Evolutionary conservation across 2,888 invertebrate genomes (phyloP).

Genomic region (Pheosia tremula): DNA sequence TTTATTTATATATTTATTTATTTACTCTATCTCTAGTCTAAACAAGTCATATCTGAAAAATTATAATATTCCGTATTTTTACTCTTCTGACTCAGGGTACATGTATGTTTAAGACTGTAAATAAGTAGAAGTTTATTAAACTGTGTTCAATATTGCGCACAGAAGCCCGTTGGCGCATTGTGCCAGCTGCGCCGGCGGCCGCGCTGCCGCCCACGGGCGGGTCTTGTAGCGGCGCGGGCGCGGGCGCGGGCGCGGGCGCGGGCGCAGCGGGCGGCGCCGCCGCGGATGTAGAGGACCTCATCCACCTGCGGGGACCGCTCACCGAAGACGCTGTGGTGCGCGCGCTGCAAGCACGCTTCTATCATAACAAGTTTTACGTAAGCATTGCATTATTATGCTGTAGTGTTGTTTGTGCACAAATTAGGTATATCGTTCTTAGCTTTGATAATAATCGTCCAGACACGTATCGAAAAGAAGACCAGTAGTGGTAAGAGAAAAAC

Average conservation of each 20-base stretch:
- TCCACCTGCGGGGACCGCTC: slow-evolving; percentile 95
- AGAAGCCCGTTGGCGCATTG: slow-evolving; percentile 64
- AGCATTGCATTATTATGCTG: slow-evolving; percentile 61
- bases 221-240: slow-evolving; percentile 38
- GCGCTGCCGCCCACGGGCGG: slow-evolving; percentile 46
- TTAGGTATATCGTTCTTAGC: not conserved
- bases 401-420: not conserved
- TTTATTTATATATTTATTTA: no score
- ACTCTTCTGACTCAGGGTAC: no score
- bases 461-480: not conserved
- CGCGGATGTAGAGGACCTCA: slow-evolving; percentile 92
- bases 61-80: no score
- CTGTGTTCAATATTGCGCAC: slow-evolving; percentile 17
- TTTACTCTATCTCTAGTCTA: no score
- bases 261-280: slow-evolving; percentile 29
- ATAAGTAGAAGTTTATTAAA: not conserved
- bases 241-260: slow-evolving; percentile 25
- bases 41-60: no score
- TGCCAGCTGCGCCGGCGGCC: slow-evolving; percentile 33
- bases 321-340: slow-evolving; percentile 97
- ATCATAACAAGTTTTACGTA: slow-evolving; percentile 94
- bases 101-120: no score
- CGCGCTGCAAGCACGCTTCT: slow-evolving; percentile 95
- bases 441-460: not conserved
- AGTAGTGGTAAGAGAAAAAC: no score